A percentile compares a stretch with the other conserved stretches of the same genome.
Evolutionary conservation across 2,797 vertebrate species (phyloP).

Genomic region (Clarias fuscus): DNA sequence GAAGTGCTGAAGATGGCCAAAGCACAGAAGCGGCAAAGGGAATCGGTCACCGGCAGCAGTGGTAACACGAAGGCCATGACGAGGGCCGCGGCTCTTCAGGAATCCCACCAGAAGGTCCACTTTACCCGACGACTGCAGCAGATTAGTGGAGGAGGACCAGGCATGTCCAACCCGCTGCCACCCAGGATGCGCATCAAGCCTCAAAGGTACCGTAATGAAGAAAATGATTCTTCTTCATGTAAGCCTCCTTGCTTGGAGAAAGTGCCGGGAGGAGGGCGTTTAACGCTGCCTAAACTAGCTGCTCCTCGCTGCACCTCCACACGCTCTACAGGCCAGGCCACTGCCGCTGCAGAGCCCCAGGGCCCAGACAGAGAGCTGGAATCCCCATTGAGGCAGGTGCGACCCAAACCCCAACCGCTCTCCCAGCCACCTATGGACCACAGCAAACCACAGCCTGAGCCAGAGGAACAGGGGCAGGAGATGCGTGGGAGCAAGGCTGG

Average conservation of each 20-base stretch:
- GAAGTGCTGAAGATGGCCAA: constrained; percentile 90
- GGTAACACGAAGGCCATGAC: constrained; percentile 63
- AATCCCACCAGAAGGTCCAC: constrained; percentile 88
- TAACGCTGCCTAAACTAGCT: constrained; percentile 72
- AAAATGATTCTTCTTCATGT: constrained; percentile 84
- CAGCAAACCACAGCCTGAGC: constrained; percentile 54
- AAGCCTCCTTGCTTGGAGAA: constrained; percentile 82
- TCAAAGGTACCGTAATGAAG: constrained; percentile 95
- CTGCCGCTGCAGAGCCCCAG: constrained; percentile 76
- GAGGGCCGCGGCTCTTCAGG: constrained; percentile 78
- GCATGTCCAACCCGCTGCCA: constrained; percentile 72
- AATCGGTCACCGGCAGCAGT: constrained; percentile 55
- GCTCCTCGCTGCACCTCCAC: constrained; percentile 67
- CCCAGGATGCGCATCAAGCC: constrained; percentile 93
- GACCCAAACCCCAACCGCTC: constrained; percentile 48
- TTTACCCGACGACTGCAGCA: constrained; percentile 92
- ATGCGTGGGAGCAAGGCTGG: constrained; percentile 79
- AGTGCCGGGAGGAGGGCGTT: constrained; percentile 70
- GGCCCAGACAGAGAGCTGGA: constrained; percentile 74
- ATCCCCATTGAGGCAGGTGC: constrained; percentile 42
- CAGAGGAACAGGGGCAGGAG: constrained; percentile 76
- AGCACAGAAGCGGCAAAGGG: constrained; percentile 83
- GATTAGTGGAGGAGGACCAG: constrained; percentile 74
- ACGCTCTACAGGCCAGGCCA: constrained; percentile 80
- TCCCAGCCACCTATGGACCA: constrained; percentile 37